phyloP scores from a whole-genome alignment of 2,113 vertebrate species.

The Xyrauchen texanus region DNA sequence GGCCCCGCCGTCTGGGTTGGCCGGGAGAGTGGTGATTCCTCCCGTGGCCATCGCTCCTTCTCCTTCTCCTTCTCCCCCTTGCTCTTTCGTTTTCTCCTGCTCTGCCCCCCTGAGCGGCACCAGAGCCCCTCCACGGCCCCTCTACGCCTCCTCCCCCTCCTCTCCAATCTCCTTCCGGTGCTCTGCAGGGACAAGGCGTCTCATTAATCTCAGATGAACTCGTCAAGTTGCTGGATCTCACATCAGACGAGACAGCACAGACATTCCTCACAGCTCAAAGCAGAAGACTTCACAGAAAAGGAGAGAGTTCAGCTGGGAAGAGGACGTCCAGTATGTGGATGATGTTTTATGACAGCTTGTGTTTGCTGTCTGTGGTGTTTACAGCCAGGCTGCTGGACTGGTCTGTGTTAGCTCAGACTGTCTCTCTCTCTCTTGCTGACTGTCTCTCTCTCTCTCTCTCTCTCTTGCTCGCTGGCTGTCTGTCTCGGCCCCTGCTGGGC shows the following conservation, averaged over 20 bases:
- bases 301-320: not conserved
- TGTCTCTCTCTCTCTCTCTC: not conserved
- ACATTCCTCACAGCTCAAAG: not conserved
- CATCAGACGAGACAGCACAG: not conserved
- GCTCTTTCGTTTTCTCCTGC: slow-evolving; percentile 55
- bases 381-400: slow-evolving; percentile 56
- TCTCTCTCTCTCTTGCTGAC: not conserved
- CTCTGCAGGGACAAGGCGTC: not conserved
- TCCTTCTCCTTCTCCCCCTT: slow-evolving; percentile 55
- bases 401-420: too few species aligned
- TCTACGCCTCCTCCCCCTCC: slow-evolving; percentile 1
- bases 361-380: slow-evolving; percentile 47
- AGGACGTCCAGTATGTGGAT: not conserved
- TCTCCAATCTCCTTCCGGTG: slow-evolving; percentile 27
- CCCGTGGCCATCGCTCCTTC: slow-evolving; percentile 80
- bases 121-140: slow-evolving; percentile 14
- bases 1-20: slow-evolving; percentile 79
- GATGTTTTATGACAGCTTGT: not conserved
- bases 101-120: slow-evolving; percentile 41
- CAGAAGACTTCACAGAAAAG: not conserved
- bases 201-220: slow-evolving; percentile 5
- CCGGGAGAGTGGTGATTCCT: slow-evolving; percentile 85
- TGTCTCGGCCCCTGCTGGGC: slow-evolving; percentile 66
- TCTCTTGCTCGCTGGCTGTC: not conserved
- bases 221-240: slow-evolving; percentile 45